Percentiles rank a stretch among this genome's conserved stretches.
phyloP scores from a whole-genome alignment of 2,888 invertebrate species.

The Ceriagrion tenellum region DNA sequence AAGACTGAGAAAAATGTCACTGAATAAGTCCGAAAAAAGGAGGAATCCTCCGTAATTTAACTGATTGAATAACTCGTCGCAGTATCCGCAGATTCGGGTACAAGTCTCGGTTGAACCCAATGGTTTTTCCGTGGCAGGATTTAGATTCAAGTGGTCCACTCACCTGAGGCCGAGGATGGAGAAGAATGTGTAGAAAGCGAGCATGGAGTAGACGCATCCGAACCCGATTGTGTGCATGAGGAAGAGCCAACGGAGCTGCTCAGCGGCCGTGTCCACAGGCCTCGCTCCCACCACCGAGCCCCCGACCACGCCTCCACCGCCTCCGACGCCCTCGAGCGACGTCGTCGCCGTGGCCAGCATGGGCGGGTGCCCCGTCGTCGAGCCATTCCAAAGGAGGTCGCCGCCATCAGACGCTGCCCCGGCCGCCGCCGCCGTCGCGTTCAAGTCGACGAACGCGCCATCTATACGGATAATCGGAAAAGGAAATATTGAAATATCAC shows the following conservation, averaged over 20 bases:
- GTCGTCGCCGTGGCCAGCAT: constrained; percentile 8
- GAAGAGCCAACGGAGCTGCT: constrained; percentile 79
- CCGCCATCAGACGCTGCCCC: neutral
- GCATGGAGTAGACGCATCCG: constrained; percentile 80
- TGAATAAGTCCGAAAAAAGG: too few species aligned
- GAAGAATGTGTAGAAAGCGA: constrained; percentile 81
- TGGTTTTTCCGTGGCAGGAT: too few species aligned
- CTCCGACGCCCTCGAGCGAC: neutral
- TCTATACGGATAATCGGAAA: neutral
- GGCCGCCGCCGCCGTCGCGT: neutral
- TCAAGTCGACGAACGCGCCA: neutral
- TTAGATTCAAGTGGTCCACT: constrained; percentile 68
- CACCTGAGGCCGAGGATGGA: constrained; percentile 81
- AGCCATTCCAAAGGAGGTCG: neutral
- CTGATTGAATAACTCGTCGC: too few species aligned
- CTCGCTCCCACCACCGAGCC: neutral
- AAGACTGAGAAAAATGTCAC: too few species aligned
- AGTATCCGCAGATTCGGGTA: too few species aligned
- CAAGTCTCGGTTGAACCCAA: too few species aligned
- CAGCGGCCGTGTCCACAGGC: constrained; percentile 75
- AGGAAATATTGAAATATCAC: neutral
- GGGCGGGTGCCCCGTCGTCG: neutral
- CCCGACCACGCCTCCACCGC: neutral
- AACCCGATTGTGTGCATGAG: constrained; percentile 81
- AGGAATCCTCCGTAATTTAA: too few species aligned